phyloP scores from a whole-genome alignment of 2,113 vertebrate genomes.

The Chaenogobius annularis region DNA sequence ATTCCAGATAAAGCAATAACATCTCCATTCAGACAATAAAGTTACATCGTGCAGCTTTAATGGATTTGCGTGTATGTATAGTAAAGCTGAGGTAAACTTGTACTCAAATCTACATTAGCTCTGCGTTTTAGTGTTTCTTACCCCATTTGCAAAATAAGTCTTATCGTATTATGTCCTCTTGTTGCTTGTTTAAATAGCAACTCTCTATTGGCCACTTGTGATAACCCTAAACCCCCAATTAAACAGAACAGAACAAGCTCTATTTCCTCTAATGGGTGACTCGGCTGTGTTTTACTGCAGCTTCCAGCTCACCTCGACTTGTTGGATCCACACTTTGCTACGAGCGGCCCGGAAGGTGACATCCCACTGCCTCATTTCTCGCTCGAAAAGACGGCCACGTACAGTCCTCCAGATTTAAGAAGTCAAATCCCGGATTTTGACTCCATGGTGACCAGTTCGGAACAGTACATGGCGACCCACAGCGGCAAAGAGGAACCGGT shows the following conservation, averaged over 20 bases:
- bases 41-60: not conserved
- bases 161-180: slow-evolving; percentile 47
- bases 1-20: not conserved
- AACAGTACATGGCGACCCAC: slow-evolving; percentile 45
- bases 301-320: slow-evolving; percentile 73
- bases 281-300: slow-evolving; percentile 54
- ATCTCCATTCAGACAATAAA: too few species aligned
- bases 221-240: slow-evolving; percentile 56
- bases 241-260: slow-evolving; percentile 44
- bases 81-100: not conserved
- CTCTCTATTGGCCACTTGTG: slow-evolving; percentile 52
- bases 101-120: not conserved
- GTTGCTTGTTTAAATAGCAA: slow-evolving; percentile 31
- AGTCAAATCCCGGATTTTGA: slow-evolving; percentile 46
- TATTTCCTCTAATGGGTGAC: slow-evolving; percentile 49
- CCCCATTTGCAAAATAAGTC: not conserved
- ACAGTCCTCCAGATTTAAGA: slow-evolving; percentile 38
- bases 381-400: slow-evolving; percentile 42
- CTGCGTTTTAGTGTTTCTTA: not conserved
- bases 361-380: slow-evolving; percentile 39
- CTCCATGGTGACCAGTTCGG: slow-evolving; percentile 25
- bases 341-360: slow-evolving; percentile 41
- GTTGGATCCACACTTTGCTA: slow-evolving; percentile 58
- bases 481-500: slow-evolving; percentile 22
- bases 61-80: not conserved